Evolutionary conservation across 2,113 vertebrate species (phyloP).

Genomic region (Nymphicus hollandicus): DNA sequence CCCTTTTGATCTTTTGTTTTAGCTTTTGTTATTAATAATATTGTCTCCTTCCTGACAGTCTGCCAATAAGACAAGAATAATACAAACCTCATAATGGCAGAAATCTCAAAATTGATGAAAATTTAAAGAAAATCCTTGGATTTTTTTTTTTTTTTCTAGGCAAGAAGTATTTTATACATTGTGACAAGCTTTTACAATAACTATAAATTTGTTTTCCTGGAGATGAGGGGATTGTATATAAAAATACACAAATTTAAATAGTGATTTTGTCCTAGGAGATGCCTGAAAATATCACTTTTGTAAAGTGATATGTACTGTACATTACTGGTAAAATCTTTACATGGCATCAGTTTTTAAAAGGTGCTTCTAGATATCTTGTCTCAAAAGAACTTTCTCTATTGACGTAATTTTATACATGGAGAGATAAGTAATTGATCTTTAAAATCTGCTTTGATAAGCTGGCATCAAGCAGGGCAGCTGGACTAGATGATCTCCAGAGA

Average conservation of each 20-base stretch:
- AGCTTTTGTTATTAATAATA: conserved; percentile 20
- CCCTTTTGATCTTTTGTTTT: neutral
- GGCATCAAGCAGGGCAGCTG: neutral
- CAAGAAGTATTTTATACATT: neutral
- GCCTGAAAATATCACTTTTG: neutral
- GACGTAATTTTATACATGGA: accelerated
- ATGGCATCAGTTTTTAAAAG: neutral
- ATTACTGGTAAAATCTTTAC: neutral
- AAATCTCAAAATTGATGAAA: neutral
- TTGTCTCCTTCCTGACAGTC: neutral
- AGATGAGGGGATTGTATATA: neutral
- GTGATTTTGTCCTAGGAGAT: neutral
- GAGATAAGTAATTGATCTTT: neutral
- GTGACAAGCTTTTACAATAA: neutral
- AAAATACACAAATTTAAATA: neutral
- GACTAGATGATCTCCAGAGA: neutral
- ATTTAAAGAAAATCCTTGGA: neutral
- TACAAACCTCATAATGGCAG: neutral
- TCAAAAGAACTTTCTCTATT: neutral
- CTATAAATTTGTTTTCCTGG: neutral
- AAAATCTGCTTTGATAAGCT: neutral
- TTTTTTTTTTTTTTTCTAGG: neutral
- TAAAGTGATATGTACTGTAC: neutral
- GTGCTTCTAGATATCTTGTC: neutral
- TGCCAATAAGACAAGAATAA: neutral